Evolutionary conservation across 2,113 vertebrate species (phyloP), one percentile per base, ranked within the genome.

Genomic region (Antidorcas marsupialis): DNA sequence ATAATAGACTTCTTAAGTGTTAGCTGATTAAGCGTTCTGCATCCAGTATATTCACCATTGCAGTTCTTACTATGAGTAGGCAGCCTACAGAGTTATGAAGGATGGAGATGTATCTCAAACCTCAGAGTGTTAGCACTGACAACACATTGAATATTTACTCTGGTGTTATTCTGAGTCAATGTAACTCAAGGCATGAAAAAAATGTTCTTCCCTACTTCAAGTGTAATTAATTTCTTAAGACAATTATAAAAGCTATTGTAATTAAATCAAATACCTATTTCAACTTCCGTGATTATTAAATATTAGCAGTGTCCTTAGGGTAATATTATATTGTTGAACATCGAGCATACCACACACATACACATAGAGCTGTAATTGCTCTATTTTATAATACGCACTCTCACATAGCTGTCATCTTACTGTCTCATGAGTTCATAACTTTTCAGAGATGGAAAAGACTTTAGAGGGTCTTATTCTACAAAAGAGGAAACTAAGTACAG

Each of bases 191-290:
- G 86, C 23, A 39, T 57, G 36, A 78, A 74, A 57, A 55, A 85
- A 39, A 52, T n/a, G 33, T 79, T 95, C 90, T 91, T 71, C 87
- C 60, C 47, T 59, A 89, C 87, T 92, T 96, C 88, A 95, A 91
- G 57, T 96, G 97, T 97, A 87, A 97, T 97, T 98, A 98, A 95
- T 92, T 96, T 96, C 36, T 95, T 85, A 92, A 97, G 94, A 96
- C 91, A 97, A 98, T 97, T 98, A 97, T 97, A 76, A 97, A 93
- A 89, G 86, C 76, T 82, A 90, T 74, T 95, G 47, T 98, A 97
- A 98, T 98, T 98, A 97, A 97, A 88, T 89, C 85, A 94, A 89
- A 71, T 88, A 97, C 83, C 86, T 97, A 95, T 74, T 97, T 97
- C 97, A 97, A 87, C 47, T 97, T 59, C 28, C 39, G 2, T 89